Conservation (phyloP, 2,888 invertebrate genomes). For the Oxycera nigricornis region DNA sequence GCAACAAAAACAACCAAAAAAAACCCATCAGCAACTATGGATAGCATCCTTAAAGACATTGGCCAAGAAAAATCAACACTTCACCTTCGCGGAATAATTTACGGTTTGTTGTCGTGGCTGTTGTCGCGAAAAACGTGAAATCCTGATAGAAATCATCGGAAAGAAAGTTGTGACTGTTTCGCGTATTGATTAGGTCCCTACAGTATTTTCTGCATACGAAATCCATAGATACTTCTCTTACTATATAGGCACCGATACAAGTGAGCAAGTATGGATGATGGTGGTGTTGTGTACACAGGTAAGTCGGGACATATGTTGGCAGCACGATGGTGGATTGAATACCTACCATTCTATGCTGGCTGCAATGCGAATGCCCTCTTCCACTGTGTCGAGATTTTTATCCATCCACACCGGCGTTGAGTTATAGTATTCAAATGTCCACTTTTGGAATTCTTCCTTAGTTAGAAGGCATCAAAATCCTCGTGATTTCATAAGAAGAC, state of each 20-base stretch:
- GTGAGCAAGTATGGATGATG: not conserved
- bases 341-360: not conserved
- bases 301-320: not conserved
- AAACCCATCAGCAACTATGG: not conserved
- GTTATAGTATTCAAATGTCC: conserved; percentile 38
- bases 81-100: conserved; percentile 40
- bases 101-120: conserved; percentile 38
- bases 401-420: conserved; percentile 27
- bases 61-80: conserved; percentile 38
- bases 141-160: conserved; percentile 38
- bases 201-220: not conserved
- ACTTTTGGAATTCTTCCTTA: conserved; percentile 31
- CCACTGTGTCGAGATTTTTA: conserved; percentile 32
- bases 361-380: conserved; percentile 20
- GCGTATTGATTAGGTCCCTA: conserved; percentile 31
- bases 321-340: not conserved
- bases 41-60: conserved; percentile 7
- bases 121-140: conserved; percentile 39
- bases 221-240: not conserved
- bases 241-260: not conserved
- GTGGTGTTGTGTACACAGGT: not conserved
- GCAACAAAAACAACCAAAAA: not conserved
- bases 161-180: conserved; percentile 40
- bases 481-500: conserved; percentile 15
- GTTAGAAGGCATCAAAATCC: conserved; percentile 23